Evolutionary conservation across 2,888 invertebrate genomes (phyloP), one percentile per base, ranked within the genome.

Genomic region (Zelleria hepariella): DNA sequence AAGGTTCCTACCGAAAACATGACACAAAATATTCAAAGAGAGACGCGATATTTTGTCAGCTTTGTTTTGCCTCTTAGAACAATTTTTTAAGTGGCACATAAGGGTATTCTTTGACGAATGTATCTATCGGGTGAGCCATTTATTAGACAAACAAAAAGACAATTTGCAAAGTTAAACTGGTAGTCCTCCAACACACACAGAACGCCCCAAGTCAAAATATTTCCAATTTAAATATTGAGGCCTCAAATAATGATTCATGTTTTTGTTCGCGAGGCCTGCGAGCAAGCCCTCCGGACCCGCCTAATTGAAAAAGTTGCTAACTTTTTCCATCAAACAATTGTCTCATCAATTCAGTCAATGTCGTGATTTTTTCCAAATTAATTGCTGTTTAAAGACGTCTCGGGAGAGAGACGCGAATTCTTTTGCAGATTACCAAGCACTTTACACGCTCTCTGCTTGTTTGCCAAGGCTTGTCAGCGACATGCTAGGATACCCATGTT

Each of bases 221-320:
- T 32, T 32, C 15, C 32, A 42, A 42, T 15, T 42, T 15, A 10
- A 42, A 10, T 42, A 42, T 42, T 42, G 32, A 42, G 15, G 32
- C 10, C 15, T 42, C 32, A 42, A 42, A 32, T 32, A 42, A 15
- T 15, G 15, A 42, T 42, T 15, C 32, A 42, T 42, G 32, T 42
- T 42, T 42, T 42, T 42, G 32, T 1, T 42, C 32, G 32, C 15
- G 32, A 42, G 32, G 15, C 15, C 32, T 42, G 15, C 32, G 32
- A 10, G 15, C 32, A 3, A 24, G 57, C 58, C 63, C 55, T 54
- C 61, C 60, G 59, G 58, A 66, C 63, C 66, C 59, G 61, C 61
- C 63, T 66, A 67, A 71, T 70, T 70, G 66, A 66, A 66, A 68
- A 68, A 71, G 67, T 70, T 69, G 26, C 27, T 32, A 70, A 70